Evolutionary conservation across 1,140 invertebrate species (phyloP).

Genomic region (Drosophila oshimai): DNA sequence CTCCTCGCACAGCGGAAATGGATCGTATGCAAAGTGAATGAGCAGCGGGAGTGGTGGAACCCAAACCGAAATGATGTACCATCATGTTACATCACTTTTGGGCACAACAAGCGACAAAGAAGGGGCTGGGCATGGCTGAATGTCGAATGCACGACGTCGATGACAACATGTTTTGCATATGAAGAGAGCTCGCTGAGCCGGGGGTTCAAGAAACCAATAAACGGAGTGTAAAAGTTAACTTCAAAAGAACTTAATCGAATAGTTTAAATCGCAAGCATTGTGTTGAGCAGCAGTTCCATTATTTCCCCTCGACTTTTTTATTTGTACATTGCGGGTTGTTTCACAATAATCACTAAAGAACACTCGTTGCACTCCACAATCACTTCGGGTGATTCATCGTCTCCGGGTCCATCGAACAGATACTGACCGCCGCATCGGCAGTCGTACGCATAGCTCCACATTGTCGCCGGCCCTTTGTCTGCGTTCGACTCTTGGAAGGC

Average conservation of each 20-base stretch:
- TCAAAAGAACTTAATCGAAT: conserved; percentile 34
- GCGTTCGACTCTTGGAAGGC: conserved; percentile 8
- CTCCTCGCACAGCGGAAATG: conserved; percentile 59
- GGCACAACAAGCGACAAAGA: conserved; percentile 38
- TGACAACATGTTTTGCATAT: conserved; percentile 66
- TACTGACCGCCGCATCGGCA: conserved; percentile 81
- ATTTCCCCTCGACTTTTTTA: conserved; percentile 11
- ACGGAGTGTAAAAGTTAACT: conserved; percentile 25
- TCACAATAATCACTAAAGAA: conserved; percentile 78
- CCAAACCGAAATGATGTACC: conserved; percentile 42
- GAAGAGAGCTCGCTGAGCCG: conserved; percentile 1
- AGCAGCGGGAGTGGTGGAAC: conserved; percentile 13
- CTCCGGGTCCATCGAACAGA: conserved; percentile 57
- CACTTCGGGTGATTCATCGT: conserved; percentile 62
- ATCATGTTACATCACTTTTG: conserved; percentile 62
- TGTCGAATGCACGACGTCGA: conserved; percentile 26
- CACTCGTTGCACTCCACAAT: conserved; percentile 82
- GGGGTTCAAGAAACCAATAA: conserved; percentile 70
- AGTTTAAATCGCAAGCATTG: conserved; percentile 16
- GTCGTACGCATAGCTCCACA: conserved; percentile 62
- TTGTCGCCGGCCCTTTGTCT: conserved; percentile 55
- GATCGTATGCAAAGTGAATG: conserved; percentile 31
- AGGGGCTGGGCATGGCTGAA: conserved; percentile 34
- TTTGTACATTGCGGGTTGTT: conserved; percentile 28
- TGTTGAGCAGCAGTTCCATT: conserved; percentile 12